Base-by-base conservation (phyloP, 2,888 invertebrate species). In the Philonicus albiceps region DNA sequence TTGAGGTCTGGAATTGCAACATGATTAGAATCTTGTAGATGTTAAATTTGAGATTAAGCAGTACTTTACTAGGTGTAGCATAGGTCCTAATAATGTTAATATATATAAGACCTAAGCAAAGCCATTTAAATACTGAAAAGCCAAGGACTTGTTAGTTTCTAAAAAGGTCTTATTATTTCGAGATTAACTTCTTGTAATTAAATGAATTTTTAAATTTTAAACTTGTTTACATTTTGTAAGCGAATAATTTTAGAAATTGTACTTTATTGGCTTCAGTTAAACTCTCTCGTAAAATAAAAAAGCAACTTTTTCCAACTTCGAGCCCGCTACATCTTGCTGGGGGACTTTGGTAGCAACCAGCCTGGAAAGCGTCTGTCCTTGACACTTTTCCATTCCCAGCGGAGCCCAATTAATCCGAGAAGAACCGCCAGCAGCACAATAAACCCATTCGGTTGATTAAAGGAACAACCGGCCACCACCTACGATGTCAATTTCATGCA, bases 401-500 rank as follows among this genome's bases (percentile, higher is more conserved):
- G 11, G n/a, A 73, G 72, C 37, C 37, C 40, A 84, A 84, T 84
- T 84, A 73, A 43, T 73, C 40, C 11, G 19, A 73, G 43, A 34
- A 40, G 43, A n/a, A 73, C 16, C 27, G 43, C 22, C 40, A 73
- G 43, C 22, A 84, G 73, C 73, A 84, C 72, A 84, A 84, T 84
- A 31, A 84, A 84, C 72, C 73, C 40, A 73, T 84, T 73, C 22
- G 27, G 37, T 84, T 84, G 84, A 84, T 84, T 84, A 84, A 84
- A 73, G 84, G 30, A 84, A 43, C 84, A 31, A 64, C 43, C 72
- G 73, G 22, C 40, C 34, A 84, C 84, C 84, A 84, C 43, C 84
- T 40, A 84, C 73, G 84, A 84, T 84, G 84, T 84, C 84, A 84
- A 84, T 73, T 84, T 84, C 84, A 84, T 84, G 84, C 84, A 84